phyloP scores from a whole-genome alignment of 2,888 invertebrate genomes.

The Heliothis peltigera region DNA sequence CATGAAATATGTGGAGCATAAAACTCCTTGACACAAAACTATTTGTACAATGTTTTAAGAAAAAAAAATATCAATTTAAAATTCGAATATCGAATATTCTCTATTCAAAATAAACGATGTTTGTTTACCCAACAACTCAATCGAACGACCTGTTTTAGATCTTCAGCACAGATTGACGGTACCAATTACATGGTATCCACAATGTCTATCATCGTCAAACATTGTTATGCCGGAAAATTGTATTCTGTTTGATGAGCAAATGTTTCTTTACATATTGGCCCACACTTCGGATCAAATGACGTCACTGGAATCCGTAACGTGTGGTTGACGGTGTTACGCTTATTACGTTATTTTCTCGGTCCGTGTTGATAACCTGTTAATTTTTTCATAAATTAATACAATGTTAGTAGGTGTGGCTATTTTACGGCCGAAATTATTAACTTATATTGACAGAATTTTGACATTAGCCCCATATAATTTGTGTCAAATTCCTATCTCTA shows the following conservation, averaged over 20 bases:
- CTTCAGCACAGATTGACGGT: conserved; percentile 45
- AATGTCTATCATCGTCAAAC: conserved; percentile 47
- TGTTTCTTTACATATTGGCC: conserved; percentile 47
- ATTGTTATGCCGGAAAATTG: conserved; percentile 52
- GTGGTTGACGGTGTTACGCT: conserved; percentile 18
- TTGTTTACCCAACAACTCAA: conserved; percentile 47
- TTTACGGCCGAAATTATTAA: no score
- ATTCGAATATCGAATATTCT: conserved; percentile 7
- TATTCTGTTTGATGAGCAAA: conserved; percentile 47
- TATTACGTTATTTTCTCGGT: conserved; percentile 9
- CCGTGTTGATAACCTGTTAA: neutral
- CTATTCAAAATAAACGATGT: conserved; percentile 12
- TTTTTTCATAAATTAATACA: neutral
- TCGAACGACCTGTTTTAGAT: conserved; percentile 44
- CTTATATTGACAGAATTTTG: no score
- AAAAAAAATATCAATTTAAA: neutral
- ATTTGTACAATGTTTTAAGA: neutral
- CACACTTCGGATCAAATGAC: conserved; percentile 36
- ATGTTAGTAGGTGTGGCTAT: neutral
- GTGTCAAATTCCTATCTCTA: no score
- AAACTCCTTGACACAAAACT: no score
- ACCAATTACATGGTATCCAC: conserved; percentile 54
- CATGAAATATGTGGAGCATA: no score
- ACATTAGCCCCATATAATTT: no score
- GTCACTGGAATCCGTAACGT: conserved; percentile 27